phyloP scores from a whole-genome alignment of 2,113 vertebrate genomes.

The Columbina picui region DNA sequence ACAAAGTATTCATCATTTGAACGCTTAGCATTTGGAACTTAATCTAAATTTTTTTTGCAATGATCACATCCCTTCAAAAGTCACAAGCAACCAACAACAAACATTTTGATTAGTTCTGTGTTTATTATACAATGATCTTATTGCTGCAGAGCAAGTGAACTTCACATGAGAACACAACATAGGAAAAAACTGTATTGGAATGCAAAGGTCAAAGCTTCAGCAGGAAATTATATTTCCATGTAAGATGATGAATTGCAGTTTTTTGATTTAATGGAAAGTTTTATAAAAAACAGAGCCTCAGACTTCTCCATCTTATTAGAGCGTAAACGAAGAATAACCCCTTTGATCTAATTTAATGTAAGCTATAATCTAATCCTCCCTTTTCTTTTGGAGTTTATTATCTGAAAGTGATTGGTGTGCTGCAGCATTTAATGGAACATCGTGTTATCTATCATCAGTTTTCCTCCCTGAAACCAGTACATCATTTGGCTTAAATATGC shows the following conservation, averaged over 20 bases:
- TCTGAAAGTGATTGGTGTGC: not conserved
- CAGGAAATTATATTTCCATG: not conserved
- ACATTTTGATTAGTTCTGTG: not conserved
- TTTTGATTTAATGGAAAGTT: not conserved
- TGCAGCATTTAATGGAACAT: not conserved
- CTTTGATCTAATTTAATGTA: not conserved
- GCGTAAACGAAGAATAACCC: not conserved
- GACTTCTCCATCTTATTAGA: not conserved
- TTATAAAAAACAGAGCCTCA: not conserved
- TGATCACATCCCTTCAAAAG: not conserved
- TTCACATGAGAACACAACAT: not conserved
- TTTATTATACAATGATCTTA: not conserved
- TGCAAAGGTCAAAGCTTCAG: not conserved
- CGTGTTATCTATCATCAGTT: not conserved
- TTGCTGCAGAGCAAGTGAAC: not conserved
- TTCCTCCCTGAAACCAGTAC: not conserved
- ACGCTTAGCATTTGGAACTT: not conserved
- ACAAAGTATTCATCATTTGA: not conserved
- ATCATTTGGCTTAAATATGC: not conserved
- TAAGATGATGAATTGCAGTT: not conserved
- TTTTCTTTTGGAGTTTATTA: conserved; percentile 36
- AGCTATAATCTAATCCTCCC: not conserved
- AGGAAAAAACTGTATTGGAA: not conserved
- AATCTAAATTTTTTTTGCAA: not conserved
- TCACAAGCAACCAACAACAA: not conserved